phyloP scores from a whole-genome alignment of 2,113 vertebrate genomes.

The Psammodynastes pulverulentus region DNA sequence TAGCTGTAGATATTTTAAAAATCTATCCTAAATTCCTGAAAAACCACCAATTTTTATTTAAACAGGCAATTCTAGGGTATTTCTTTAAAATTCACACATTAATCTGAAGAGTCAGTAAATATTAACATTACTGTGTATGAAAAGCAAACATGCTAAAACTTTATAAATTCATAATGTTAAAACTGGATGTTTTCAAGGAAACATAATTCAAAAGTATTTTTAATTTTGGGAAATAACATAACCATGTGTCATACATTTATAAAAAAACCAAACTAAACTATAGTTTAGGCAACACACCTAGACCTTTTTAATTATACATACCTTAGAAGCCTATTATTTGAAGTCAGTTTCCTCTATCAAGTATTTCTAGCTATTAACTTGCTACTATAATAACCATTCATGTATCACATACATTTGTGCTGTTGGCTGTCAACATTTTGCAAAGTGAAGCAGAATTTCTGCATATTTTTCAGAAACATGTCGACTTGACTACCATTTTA shows the following conservation, averaged over 20 bases:
- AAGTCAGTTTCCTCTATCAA: not conserved
- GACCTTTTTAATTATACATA: not conserved
- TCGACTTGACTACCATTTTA: not conserved
- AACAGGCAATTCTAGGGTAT: not conserved
- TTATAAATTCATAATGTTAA: not conserved
- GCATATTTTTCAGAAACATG: fast-evolving
- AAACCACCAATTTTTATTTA: not conserved
- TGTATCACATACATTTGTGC: not conserved
- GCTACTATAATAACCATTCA: not conserved
- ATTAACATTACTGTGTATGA: not conserved
- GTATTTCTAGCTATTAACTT: constrained; percentile 22
- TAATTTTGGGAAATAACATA: not conserved
- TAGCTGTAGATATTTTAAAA: not conserved
- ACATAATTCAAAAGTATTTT: not conserved
- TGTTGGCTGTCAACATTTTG: not conserved
- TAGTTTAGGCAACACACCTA: constrained; percentile 11
- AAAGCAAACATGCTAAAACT: not conserved
- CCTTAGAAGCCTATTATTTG: constrained; percentile 5
- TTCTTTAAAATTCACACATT: not conserved
- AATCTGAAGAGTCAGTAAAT: not conserved
- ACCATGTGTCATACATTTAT: not conserved
- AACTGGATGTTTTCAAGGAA: not conserved
- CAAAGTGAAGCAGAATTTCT: fast-evolving
- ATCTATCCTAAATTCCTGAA: not conserved
- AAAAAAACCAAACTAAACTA: not conserved